Conservation (phyloP, 2,113 vertebrate species). For the Orthonyx spaldingii region DNA sequence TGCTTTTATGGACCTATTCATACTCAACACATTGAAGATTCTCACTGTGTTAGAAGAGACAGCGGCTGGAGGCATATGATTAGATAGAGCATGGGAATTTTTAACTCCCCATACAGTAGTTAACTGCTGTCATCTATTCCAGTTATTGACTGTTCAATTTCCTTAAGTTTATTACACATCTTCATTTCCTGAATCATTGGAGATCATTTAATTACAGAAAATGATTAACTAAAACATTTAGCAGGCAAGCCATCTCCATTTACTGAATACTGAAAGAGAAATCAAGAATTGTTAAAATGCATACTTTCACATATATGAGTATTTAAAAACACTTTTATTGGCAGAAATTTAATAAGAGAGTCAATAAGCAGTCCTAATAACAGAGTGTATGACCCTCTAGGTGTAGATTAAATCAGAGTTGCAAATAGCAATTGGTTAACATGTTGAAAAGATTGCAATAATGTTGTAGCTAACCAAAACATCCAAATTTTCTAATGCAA, state of each 20-base stretch:
- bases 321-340: not conserved
- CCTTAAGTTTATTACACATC: conserved; percentile 43
- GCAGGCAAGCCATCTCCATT: conserved; percentile 5
- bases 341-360: not conserved
- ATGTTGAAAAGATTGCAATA: conserved; percentile 12
- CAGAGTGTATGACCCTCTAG: not conserved
- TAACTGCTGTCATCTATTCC: conserved; percentile 36
- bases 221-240: conserved; percentile 53
- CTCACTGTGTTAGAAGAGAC: not conserved
- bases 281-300: not conserved
- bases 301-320: not conserved
- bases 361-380: not conserved
- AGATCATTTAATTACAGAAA: conserved; percentile 54
- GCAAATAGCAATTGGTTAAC: conserved; percentile 25
- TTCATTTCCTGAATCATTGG: conserved; percentile 30
- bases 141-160: conserved; percentile 52
- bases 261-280: not conserved
- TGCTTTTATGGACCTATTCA: not conserved
- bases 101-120: not conserved
- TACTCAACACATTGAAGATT: not conserved
- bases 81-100: not conserved
- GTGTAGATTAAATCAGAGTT: conserved; percentile 31
- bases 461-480: conserved; percentile 48
- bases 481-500: conserved; percentile 48
- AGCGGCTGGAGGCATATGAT: not conserved